Evolutionary conservation across 2,888 invertebrate species (phyloP), one percentile per base, ranked within the genome.

Genomic region (Drosophila meridiana): DNA sequence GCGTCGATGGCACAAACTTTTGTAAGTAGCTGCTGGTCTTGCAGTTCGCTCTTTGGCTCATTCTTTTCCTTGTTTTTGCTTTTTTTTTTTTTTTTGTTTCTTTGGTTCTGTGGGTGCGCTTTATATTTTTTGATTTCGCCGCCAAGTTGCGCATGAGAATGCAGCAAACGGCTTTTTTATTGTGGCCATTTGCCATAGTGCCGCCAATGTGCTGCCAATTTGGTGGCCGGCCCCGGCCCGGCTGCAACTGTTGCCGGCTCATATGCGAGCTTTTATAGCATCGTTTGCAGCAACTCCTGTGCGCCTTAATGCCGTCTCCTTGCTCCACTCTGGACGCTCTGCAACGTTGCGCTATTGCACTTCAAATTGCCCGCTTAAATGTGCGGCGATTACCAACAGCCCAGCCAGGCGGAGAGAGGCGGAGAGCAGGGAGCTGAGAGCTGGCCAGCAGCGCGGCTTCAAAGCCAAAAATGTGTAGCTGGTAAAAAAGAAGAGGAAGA

Each of bases 151-250:
- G 90, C 86, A 87, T 87, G 90, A 87, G 87, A 89, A 87, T 90
- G 90, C 90, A 89, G 89, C 90, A 89, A 87, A 87, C 89, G 87
- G 90, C 87, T 90, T 87, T 89, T 85, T 87, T 90, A 89, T 86
- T 88, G 87, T 90, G 84, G 89, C 89, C 81, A 85, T 90, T 88
- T 85, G 88, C 83, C 87, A 86, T 88, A 71, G 90, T 83, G 76
- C 75, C 84, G 71, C 80, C 80, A 80, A 80, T 82, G 80, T 79
- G 80, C 82, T 80, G 85, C 84, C 89, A 84, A 82, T 90, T 82
- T 87, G 72, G 76, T 72, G 61, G 38, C 58, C 76, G 55, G 73
- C 73, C 66, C 73, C n/a, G n/a, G 20, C 20, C 20, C 60, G 60
- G 50, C 32, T 50, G 78, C 74, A 83, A 83, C 80, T 81, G 83